A percentile compares a stretch with the other conserved stretches of the same genome.
phyloP scores from a whole-genome alignment of 64 coral and sea anemone genomes.

The Porites lutea region DNA sequence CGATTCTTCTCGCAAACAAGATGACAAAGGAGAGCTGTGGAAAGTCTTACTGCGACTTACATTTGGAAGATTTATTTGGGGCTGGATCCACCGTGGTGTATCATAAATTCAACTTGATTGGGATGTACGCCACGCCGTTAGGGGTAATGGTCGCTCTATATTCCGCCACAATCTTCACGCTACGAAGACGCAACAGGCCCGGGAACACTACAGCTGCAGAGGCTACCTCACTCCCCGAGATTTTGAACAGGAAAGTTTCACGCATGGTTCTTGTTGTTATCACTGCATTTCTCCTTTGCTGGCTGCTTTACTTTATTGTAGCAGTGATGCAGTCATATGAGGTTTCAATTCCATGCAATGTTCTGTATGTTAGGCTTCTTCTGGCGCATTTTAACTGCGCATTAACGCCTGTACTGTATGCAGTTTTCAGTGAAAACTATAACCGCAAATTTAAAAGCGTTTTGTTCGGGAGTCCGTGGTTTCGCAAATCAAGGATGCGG shows the following conservation, averaged over 20 bases:
- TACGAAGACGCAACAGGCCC: conserved; percentile 29
- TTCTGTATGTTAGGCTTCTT: conserved; percentile 56
- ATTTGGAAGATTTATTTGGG: conserved; percentile 35
- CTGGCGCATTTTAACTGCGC: conserved; percentile 72
- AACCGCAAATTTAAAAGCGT: conserved; percentile 25
- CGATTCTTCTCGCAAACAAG: conserved; percentile 26
- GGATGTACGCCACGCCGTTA: conserved; percentile 53
- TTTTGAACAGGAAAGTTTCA: conserved; percentile 33
- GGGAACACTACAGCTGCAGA: not conserved
- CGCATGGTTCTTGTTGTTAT: conserved; percentile 68
- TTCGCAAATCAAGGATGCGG: not conserved
- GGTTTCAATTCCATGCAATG: conserved; percentile 31
- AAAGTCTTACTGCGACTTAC: not conserved
- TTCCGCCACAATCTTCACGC: conserved; percentile 49
- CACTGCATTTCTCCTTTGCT: conserved; percentile 67
- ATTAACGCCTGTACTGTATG: conserved; percentile 60
- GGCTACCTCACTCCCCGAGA: not conserved
- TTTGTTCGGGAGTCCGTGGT: not conserved
- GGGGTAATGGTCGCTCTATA: conserved; percentile 49
- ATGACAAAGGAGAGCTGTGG: not conserved
- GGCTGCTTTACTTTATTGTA: conserved; percentile 69
- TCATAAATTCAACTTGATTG: conserved; percentile 71
- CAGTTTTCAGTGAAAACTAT: conserved; percentile 72
- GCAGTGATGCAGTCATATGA: conserved; percentile 54
- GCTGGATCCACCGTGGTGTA: conserved; percentile 26